Evolutionary conservation across 2,888 invertebrate genomes (phyloP), one percentile per base, ranked within the genome.

Genomic region (Eugnorisma glareosa): DNA sequence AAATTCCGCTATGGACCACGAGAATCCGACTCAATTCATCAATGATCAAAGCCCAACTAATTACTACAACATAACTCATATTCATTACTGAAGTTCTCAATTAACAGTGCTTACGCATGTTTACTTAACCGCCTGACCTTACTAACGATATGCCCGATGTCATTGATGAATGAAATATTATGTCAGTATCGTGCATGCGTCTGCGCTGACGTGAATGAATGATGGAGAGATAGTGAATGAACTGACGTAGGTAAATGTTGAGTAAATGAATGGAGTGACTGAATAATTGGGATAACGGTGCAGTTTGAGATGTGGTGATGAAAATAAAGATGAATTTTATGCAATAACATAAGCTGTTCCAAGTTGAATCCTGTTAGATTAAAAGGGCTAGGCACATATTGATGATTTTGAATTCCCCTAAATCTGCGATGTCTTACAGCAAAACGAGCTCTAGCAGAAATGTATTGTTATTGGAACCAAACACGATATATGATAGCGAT

Each of bases 101-200:
- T 87, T 66, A 81, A 70, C 69, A 37, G 59, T 70, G 45, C 69
- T 69, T 82, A 76, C 68, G 63, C 61, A 73, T 78, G 69, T 83
- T 81, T 86, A 79, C 63, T n/a, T 75, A 69, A 69, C 71, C 70
- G 21, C 57, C 13, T 79, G 85, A 81, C 84, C 77, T 79, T 72
- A 78, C 59, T 81, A 85, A 83, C 79, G 64, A 85, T 85, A 81
- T 54, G n/a, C 66, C 59, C 66, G 67, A 51, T 76, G 78, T 81
- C 77, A 73, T 51, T 79, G 67, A 79, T 80, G 78, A 87, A 86
- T 87, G 85, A 85, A 85, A 87, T 85, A 77, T 83, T 73, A 73
- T 76, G 76, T 75, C 81, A 84, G 80, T 79, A 81, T 83, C 85
- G 69, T 54, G n/a, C 70, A 81, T 71, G 78, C 66, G 64, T 10